These are phyloP conservation scores for Meteorus sp. DNA, from an alignment of 1,140 invertebrate species.

Conservation along the genomic window DNA sequence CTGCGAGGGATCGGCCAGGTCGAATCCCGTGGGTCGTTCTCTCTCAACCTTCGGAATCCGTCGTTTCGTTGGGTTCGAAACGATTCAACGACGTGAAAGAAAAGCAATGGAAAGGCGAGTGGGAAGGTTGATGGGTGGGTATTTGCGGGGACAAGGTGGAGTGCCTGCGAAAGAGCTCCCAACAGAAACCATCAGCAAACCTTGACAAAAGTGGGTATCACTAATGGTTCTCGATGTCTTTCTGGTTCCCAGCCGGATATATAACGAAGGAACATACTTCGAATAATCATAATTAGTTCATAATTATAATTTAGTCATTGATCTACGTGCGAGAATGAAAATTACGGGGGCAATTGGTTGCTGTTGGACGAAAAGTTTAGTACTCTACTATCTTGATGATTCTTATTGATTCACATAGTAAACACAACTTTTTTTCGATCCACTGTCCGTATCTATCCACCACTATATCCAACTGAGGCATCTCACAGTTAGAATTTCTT, in stretches of 20 bases:
- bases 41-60: conserved; percentile 19
- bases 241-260: conserved; percentile 29
- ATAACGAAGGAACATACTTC: conserved; percentile 33
- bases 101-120: too few species aligned
- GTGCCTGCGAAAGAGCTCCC: conserved; percentile 43
- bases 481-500: conserved; percentile 38
- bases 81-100: too few species aligned
- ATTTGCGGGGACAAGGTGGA: too few species aligned
- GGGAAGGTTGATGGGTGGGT: too few species aligned
- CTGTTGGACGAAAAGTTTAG: too few species aligned
- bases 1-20: conserved; percentile 47
- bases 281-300: too few species aligned
- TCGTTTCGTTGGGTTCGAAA: background rate
- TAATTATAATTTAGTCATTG: too few species aligned
- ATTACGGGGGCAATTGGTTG: too few species aligned
- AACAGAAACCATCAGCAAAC: conserved; percentile 42
- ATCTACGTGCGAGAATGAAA: background rate
- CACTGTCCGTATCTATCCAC: conserved; percentile 23
- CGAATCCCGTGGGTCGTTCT: conserved; percentile 46
- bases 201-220: conserved; percentile 36
- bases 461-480: conserved; percentile 31
- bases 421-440: too few species aligned
- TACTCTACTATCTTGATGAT: too few species aligned
- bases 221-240: conserved; percentile 41
- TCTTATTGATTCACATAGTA: too few species aligned